Evolutionary conservation across 2,113 vertebrate species (phyloP).

Genomic region (Herpetotheres cachinnans): DNA sequence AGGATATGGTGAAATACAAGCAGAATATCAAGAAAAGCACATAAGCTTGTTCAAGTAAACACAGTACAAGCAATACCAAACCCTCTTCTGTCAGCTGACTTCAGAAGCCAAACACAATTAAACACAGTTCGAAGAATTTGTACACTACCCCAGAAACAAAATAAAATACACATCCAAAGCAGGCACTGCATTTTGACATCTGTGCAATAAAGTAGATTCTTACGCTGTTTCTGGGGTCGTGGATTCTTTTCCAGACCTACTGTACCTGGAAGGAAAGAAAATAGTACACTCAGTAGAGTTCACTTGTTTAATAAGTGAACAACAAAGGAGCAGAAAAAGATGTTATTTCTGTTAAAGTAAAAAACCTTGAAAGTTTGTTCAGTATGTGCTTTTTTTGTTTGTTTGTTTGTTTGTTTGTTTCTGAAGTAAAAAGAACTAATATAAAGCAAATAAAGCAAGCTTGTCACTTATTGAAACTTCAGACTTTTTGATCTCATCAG

Average conservation of each 20-base stretch:
- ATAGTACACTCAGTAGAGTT: fast-evolving
- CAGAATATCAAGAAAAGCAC: background rate
- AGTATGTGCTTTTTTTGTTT: background rate
- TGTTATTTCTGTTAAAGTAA: background rate
- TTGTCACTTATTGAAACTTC: background rate
- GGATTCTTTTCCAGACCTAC: background rate
- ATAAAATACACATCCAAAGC: background rate
- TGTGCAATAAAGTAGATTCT: background rate
- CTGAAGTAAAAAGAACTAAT: background rate
- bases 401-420: too few relatives aligned
- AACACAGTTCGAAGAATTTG: background rate
- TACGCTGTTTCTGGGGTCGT: background rate
- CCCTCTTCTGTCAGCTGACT: background rate
- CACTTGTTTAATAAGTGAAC: background rate
- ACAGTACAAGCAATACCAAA: background rate
- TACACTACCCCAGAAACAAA: background rate
- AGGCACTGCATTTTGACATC: background rate
- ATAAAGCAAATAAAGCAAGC: background rate
- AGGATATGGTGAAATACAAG: background rate
- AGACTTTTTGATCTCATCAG: background rate
- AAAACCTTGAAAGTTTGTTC: background rate
- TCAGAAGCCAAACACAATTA: background rate
- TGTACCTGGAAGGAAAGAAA: background rate
- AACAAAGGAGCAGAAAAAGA: background rate
- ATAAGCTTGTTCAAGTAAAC: background rate